These are phyloP conservation scores for Sigmodon hispidus DNA, from an alignment of 2,113 vertebrate genomes.

Conservation along the genomic window DNA sequence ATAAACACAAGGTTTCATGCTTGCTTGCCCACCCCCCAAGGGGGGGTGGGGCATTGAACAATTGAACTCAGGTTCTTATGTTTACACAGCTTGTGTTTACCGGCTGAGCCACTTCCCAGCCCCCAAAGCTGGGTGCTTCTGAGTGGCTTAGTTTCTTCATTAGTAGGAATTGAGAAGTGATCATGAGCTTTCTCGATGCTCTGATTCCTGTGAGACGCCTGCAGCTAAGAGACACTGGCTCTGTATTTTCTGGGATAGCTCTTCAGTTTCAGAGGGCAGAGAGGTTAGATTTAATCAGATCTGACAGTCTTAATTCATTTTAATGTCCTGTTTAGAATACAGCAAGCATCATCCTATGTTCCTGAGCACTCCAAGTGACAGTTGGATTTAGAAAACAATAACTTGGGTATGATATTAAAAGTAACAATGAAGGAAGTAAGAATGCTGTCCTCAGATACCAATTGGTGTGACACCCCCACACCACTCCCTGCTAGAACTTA, in stretches of 20 bases:
- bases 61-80: neutral
- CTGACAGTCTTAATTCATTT: neutral
- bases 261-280: neutral
- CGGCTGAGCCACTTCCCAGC: neutral
- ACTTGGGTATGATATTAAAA: neutral
- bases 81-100: neutral
- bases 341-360: slow-evolving; percentile 19
- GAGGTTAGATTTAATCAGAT: neutral
- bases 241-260: neutral
- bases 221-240: neutral
- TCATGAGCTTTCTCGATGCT: neutral
- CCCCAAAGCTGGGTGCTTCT: neutral
- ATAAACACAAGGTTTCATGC: neutral
- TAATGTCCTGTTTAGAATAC: neutral
- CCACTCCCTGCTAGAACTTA: neutral
- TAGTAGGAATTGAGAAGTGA: neutral
- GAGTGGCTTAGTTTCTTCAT: neutral
- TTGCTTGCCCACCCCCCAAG: too few species aligned
- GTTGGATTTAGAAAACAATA: slow-evolving; percentile 39
- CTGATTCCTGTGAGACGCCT: neutral
- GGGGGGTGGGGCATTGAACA: too few species aligned
- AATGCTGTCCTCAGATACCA: neutral
- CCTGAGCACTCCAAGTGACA: neutral
- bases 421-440: neutral
- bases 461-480: neutral